Evolutionary conservation across 2,888 invertebrate species (phyloP), one percentile per base, ranked within the genome.

Genomic region (Lomographa bimaculata): DNA sequence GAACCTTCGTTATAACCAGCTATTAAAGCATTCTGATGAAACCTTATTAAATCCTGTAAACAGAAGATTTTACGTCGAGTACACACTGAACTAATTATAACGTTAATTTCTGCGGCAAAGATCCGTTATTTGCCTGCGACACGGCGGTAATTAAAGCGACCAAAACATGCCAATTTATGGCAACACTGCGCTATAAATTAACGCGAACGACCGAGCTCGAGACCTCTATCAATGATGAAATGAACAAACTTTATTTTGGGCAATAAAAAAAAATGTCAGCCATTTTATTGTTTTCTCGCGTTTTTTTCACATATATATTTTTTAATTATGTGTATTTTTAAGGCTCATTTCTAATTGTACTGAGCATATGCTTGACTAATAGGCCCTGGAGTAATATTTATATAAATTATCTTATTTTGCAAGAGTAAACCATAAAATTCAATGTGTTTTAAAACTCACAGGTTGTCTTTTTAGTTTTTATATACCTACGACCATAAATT

Each of bases 111-210:
- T 56, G 50, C 50, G 42, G 54, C 48, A 39, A 53, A 59, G 62
- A 64, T 64, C 54, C 60, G 55, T 56, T 66, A 62, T 66, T 64
- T 57, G 60, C 46, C 45, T 43, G 52, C 61, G 60, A 66, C 69
- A 64, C 48, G 53, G 45, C 54, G 55, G 68, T 65, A 75, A 77
- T 76, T 76, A 72, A 70, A 73, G 54, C 66, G 60, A 65, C 63
- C 66, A 64, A 65, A 69, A 69, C 72, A 63, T 44, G 54, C 49
- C 60, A 68, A 72, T 74, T 75, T 71, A 75, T 76, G 67, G 73
- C 64, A 69, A 70, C 64, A 71, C 65, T 59, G 60, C 30, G 48
- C 56, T 33, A 70, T 76, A 71, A 75, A 75, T 72, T 71, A 60
- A 57, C 59, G 44, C 14, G 39, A 60, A 50, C 43, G 42, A 47